Percentiles rank a stretch among this genome's conserved stretches.
Evolutionary conservation across 2,797 vertebrate genomes (phyloP).

Genomic region (Mustela erminea): DNA sequence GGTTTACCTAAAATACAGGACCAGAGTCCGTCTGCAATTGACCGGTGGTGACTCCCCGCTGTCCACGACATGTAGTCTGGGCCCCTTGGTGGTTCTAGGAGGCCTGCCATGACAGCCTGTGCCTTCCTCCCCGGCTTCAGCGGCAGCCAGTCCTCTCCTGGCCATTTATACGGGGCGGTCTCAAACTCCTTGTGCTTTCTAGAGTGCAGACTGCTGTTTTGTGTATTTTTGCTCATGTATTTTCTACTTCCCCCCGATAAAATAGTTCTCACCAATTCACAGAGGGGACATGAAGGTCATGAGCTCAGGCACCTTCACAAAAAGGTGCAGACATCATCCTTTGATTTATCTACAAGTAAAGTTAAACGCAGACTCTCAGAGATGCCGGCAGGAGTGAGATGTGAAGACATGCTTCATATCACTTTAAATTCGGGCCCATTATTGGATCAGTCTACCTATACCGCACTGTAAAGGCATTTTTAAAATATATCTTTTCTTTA

Average conservation of each 20-base stretch:
- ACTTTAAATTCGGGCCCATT: background rate
- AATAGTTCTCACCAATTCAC: background rate
- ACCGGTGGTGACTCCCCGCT: background rate
- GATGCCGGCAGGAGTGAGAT: background rate
- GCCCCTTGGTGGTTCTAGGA: background rate
- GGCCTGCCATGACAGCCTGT: background rate
- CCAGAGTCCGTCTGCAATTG: background rate
- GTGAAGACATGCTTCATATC: background rate
- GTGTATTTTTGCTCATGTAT: background rate
- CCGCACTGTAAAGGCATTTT: background rate
- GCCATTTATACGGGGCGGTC: background rate
- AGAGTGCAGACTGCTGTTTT: background rate
- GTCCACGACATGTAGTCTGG: background rate
- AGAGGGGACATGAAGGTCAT: background rate
- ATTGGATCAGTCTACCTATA: background rate
- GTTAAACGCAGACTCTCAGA: background rate
- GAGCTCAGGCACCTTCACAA: background rate
- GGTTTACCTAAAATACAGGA: background rate
- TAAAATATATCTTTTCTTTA: background rate
- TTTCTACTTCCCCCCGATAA: background rate
- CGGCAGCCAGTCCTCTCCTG: background rate
- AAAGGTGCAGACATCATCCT: background rate
- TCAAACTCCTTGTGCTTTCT: background rate
- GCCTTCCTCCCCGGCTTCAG: background rate
- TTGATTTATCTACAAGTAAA: slow-evolving; percentile 17